phyloP scores from a whole-genome alignment of 2,797 vertebrate genomes.

The Amphiprion clarkii region DNA sequence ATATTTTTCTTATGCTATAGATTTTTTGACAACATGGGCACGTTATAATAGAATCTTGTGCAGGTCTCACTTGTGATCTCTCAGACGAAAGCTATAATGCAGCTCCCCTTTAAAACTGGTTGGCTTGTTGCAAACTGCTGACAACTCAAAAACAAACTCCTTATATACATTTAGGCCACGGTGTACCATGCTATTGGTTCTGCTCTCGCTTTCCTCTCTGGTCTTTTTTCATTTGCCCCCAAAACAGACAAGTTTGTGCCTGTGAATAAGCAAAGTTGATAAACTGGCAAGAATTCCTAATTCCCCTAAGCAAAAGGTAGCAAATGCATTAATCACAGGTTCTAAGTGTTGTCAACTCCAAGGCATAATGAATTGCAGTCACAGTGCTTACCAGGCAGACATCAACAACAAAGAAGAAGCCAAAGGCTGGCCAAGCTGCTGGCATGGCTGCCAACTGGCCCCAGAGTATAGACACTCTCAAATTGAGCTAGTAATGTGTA shows the following conservation, averaged over 20 bases:
- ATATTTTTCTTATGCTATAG: background rate
- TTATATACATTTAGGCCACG: constrained; percentile 57
- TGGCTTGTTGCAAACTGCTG: constrained; percentile 57
- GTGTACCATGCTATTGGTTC: constrained; percentile 49
- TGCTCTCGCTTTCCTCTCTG: constrained; percentile 2
- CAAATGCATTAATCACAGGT: constrained; percentile 74
- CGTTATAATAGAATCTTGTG: background rate
- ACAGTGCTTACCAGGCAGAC: constrained; percentile 67
- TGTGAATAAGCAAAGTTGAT: constrained; percentile 48
- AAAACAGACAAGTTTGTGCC: constrained; percentile 42
- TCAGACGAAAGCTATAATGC: constrained; percentile 10
- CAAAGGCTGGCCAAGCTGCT: constrained; percentile 64
- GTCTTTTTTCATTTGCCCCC: constrained; percentile 30
- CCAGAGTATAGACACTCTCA: constrained; percentile 36
- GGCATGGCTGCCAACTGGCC: constrained; percentile 69
- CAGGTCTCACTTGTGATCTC: constrained; percentile 4
- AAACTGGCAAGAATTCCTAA: constrained; percentile 59
- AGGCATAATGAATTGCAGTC: constrained; percentile 72
- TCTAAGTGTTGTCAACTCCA: constrained; percentile 65
- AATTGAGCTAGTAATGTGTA: constrained; percentile 65
- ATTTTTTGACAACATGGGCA: background rate
- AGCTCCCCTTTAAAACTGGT: constrained; percentile 2
- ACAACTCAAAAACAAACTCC: constrained; percentile 50
- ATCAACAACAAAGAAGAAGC: constrained; percentile 65
- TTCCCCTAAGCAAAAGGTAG: constrained; percentile 38